Conservation (phyloP, 23 tunicate genomes). For the Phallusia fumigata region DNA sequence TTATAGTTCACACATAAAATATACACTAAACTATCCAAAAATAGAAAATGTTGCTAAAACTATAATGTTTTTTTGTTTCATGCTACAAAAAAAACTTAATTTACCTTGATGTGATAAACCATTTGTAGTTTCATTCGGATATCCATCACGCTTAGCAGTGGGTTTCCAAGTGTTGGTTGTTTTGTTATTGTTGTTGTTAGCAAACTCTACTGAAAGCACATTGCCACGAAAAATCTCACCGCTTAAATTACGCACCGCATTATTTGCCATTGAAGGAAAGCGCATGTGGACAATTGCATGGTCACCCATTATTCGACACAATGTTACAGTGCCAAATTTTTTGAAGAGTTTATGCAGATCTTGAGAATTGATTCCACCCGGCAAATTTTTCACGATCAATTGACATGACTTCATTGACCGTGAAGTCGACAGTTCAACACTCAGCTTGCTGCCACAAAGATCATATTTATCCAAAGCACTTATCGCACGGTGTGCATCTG, state of each 20-base stretch:
- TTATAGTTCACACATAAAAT: too few species aligned
- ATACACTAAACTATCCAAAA: too few species aligned
- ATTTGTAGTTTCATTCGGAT: not conserved
- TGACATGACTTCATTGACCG: constrained; percentile 93
- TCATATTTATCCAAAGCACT: constrained; percentile 72
- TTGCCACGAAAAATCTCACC: constrained; percentile 83
- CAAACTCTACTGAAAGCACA: constrained; percentile 81
- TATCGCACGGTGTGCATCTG: constrained; percentile 65
- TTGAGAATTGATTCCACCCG: constrained; percentile 48
- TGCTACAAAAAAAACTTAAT: too few species aligned
- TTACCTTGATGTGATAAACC: constrained; percentile 4
- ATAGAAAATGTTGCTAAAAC: too few species aligned
- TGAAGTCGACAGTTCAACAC: constrained; percentile 88
- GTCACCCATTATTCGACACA: constrained; percentile 56
- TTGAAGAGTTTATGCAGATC: constrained; percentile 90
- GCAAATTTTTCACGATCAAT: constrained; percentile 72
- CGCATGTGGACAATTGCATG: constrained; percentile 84
- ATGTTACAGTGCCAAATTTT: constrained; percentile 88
- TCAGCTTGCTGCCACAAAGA: constrained; percentile 68
- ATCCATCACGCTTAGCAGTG: not conserved
- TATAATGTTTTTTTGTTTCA: too few species aligned
- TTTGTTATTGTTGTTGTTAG: constrained; percentile 26
- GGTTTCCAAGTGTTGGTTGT: not conserved
- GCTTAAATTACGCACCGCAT: constrained; percentile 77
- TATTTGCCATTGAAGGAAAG: constrained; percentile 88